Evolutionary conservation across 2,888 invertebrate species (phyloP), one percentile per base, ranked within the genome.

Genomic region (Marronus borbonicus): DNA sequence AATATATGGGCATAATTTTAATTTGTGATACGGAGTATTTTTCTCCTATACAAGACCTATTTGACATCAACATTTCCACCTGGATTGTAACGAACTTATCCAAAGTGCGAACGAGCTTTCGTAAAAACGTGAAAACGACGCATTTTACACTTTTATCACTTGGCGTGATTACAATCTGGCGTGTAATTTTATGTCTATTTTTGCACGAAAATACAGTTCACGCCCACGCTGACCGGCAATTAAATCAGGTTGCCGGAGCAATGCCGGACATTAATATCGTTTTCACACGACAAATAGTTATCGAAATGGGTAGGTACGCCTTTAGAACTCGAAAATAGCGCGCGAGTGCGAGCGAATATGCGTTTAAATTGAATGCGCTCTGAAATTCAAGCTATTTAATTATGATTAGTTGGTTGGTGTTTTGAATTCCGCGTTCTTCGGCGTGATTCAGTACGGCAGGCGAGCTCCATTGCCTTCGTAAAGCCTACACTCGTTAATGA

Each of bases 381-480:
- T 50, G 14, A n/a, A 50, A 68, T 68, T 66, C 44, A 66, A 66
- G 68, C 24, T 68, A 68, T 68, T 68, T 68, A 49, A 50, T 49
- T 68, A 50, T 49, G 68, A 68, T 28, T 62, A 62, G 31, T 12
- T 14, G 62, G 62, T 12, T 31, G 31, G 62, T 62, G 5, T 14
- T 28, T 62, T 62, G 62, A 62, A 62, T 62, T 62, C 31, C 28
- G 62, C 62, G 62, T 62, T 31, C 31, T 62, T 62, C 28, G 24
- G 4, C 62, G 28, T 31, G 31, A 31, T 62, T 62, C 62, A 62
- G 55, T 58, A 20, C 20, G 55, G 55, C 17, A 58, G 20, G 62
- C 62, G 31, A 62, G 28, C 62, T 28, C 24, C 31, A 62, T 58
- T 58, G 55, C 55, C 17, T 58, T 7, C 20, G 55, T 58, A 20